Evolutionary conservation across 2,113 vertebrate species (phyloP).

Genomic region (Mustelus asterias): DNA sequence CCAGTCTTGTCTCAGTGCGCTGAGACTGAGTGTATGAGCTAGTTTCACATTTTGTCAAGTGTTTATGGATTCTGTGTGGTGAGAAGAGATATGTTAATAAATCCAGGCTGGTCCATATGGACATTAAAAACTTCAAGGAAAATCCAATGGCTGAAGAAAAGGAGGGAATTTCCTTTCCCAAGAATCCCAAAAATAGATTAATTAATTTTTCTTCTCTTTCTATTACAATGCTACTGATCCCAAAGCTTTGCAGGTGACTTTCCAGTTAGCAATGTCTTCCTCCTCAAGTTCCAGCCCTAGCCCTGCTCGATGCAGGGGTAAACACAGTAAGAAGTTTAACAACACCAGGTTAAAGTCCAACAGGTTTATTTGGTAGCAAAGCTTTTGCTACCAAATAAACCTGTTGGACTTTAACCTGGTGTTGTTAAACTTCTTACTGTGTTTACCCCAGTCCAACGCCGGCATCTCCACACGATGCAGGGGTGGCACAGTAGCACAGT

Average conservation of each 20-base stretch:
- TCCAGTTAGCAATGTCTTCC: background rate
- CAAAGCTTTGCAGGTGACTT: background rate
- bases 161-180: background rate
- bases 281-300: background rate
- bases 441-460: too few relatives aligned
- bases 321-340: too few relatives aligned
- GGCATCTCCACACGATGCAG: too few relatives aligned
- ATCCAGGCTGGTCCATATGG: background rate
- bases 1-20: background rate
- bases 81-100: background rate
- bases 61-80: background rate
- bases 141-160: background rate
- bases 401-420: too few relatives aligned
- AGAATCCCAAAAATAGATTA: background rate
- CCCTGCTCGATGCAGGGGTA: background rate
- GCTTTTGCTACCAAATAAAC: too few relatives aligned
- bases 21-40: background rate
- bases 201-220: background rate
- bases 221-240: background rate
- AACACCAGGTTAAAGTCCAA: too few relatives aligned
- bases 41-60: background rate
- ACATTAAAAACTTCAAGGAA: background rate
- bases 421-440: too few relatives aligned
- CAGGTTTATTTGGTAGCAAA: too few relatives aligned
- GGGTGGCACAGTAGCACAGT: too few relatives aligned